Evolutionary conservation across 2,113 vertebrate genomes (phyloP).

Genomic region (Melanostigma gelatinosum): DNA sequence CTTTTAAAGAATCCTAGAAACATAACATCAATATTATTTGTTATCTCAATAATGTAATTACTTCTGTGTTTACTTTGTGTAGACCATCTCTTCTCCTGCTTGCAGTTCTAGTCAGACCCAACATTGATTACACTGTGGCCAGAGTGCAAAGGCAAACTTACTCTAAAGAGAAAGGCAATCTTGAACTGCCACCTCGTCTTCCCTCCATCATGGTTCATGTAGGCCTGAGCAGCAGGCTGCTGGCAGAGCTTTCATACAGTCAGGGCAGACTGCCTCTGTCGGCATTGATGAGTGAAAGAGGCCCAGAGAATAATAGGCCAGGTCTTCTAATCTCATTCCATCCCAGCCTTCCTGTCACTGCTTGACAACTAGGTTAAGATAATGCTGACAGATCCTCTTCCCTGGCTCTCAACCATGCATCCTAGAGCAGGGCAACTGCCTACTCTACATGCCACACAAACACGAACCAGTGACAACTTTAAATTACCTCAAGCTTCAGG

Average conservation of each 20-base stretch:
- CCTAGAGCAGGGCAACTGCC: background rate
- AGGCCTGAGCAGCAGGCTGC: background rate
- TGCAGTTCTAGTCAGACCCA: background rate
- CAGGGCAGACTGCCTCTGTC: background rate
- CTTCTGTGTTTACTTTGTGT: background rate
- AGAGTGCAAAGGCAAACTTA: background rate
- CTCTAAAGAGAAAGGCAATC: background rate
- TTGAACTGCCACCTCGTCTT: background rate
- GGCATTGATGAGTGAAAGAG: slow-evolving; percentile 43
- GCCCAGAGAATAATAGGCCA: slow-evolving; percentile 43
- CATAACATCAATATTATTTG: background rate
- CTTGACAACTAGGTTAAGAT: slow-evolving; percentile 62
- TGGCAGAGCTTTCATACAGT: slow-evolving; percentile 23
- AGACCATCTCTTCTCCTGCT: background rate
- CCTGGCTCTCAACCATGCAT: slow-evolving; percentile 6
- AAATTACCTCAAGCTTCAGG: background rate
- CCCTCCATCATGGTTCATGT: background rate
- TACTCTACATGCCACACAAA: slow-evolving; percentile 3
- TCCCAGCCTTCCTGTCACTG: slow-evolving; percentile 40
- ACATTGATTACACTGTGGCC: background rate
- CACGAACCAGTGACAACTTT: background rate
- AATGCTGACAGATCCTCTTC: slow-evolving; percentile 59
- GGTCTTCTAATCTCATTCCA: slow-evolving; percentile 60
- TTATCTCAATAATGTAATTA: background rate
- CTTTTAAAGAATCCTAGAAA: slow-evolving; percentile 17